Conservation (phyloP, 2,113 vertebrate genomes). For the Oreamnos americanus region DNA sequence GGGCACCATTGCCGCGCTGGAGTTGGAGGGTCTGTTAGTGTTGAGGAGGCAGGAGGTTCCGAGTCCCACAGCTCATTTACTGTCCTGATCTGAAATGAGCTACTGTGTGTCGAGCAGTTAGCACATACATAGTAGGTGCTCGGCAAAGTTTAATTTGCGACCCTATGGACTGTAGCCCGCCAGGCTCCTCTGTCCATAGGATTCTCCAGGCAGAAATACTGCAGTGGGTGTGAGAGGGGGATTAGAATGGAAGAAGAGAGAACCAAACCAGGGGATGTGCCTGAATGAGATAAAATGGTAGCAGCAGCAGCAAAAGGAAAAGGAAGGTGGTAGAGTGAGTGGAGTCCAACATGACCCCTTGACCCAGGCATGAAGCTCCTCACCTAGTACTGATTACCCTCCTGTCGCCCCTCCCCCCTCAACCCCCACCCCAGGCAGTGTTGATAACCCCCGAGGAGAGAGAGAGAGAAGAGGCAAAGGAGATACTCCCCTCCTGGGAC, state of each 20-base stretch:
- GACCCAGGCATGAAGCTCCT: background rate
- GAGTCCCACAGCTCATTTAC: background rate
- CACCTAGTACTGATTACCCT: background rate
- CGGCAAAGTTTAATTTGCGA: background rate
- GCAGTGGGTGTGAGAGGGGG: background rate
- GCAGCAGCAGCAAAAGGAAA: background rate
- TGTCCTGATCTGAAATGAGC: background rate
- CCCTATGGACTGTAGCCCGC: background rate
- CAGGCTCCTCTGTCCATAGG: background rate
- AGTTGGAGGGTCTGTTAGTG: background rate
- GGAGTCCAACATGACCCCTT: background rate
- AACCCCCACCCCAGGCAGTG: accelerated
- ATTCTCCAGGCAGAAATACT: background rate
- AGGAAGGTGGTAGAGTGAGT: background rate
- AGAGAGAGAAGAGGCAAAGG: background rate
- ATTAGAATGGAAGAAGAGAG: background rate
- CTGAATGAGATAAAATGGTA: background rate
- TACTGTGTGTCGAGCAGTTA: background rate
- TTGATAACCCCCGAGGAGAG: accelerated
- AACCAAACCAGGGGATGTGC: background rate
- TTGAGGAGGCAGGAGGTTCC: background rate
- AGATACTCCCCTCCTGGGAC: background rate
- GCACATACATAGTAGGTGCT: background rate
- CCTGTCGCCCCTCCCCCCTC: no score
- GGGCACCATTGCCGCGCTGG: background rate